Conservation (phyloP, 2,888 invertebrate species). For the Stramonita haemastoma region DNA sequence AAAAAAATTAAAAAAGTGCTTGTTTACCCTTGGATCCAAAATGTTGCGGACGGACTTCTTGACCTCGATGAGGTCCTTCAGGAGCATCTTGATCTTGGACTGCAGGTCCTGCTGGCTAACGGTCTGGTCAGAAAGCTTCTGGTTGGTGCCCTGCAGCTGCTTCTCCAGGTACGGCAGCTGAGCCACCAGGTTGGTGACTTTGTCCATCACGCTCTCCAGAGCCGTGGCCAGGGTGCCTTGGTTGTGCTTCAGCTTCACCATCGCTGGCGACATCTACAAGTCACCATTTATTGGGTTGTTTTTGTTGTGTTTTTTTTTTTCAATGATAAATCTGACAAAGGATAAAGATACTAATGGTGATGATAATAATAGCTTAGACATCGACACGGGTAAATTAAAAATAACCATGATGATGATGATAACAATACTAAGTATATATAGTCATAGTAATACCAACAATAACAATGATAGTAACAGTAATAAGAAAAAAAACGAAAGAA, state of each 20-base stretch:
- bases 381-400: too few relatives aligned
- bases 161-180: conserved; percentile 25
- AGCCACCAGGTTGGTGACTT: conserved; percentile 33
- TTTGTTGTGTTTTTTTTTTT: too few relatives aligned
- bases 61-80: conserved; percentile 29
- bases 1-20: too few relatives aligned
- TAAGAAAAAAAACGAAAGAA: too few relatives aligned
- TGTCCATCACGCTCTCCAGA: conserved; percentile 41
- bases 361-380: too few relatives aligned
- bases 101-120: conserved; percentile 34
- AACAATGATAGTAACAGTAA: too few relatives aligned
- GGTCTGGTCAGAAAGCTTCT: conserved; percentile 37
- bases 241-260: conserved; percentile 41
- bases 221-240: conserved; percentile 42
- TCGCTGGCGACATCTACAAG: conserved; percentile 35
- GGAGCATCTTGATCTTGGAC: conserved; percentile 33
- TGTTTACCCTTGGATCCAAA: conserved; percentile 36
- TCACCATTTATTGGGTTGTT: too few relatives aligned
- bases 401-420: too few relatives aligned
- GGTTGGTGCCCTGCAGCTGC: conserved; percentile 21
- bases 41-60: conserved; percentile 37
- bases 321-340: too few relatives aligned
- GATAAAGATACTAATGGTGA: too few relatives aligned
- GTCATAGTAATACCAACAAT: too few relatives aligned
- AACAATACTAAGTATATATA: too few relatives aligned